A percentile compares a stretch with the other conserved stretches of the same genome.
These are phyloP conservation scores for Orthosia incerta DNA, from an alignment of 2,888 invertebrate genomes.

Conservation along the genomic window DNA sequence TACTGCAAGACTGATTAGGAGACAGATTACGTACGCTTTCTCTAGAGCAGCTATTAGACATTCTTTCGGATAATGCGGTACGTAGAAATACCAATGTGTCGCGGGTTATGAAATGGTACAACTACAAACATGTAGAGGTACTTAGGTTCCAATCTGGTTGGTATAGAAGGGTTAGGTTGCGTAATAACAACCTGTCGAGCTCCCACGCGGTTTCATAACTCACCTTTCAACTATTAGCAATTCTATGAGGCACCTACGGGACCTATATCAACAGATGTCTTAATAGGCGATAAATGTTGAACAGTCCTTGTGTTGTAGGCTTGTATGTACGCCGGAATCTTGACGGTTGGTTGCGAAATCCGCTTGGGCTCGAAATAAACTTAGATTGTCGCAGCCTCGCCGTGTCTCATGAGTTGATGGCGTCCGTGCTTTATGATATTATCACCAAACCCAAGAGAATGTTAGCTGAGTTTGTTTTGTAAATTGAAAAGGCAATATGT, in stretches of 20 bases:
- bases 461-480: slow-evolving; percentile 13
- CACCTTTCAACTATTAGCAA: slow-evolving; percentile 80
- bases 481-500: slow-evolving; percentile 11
- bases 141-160: slow-evolving; percentile 49
- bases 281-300: slow-evolving; percentile 58
- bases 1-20: slow-evolving; percentile 58
- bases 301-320: slow-evolving; percentile 25
- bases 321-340: slow-evolving; percentile 45
- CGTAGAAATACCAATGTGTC: slow-evolving; percentile 10
- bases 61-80: slow-evolving; percentile 31
- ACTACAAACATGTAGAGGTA: background rate
- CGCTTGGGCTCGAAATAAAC: slow-evolving; percentile 37
- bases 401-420: slow-evolving; percentile 40
- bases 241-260: slow-evolving; percentile 76
- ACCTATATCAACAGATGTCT: slow-evolving; percentile 59
- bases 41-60: slow-evolving; percentile 31
- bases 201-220: slow-evolving; percentile 79
- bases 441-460: slow-evolving; percentile 35
- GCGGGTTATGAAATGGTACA: slow-evolving; percentile 23
- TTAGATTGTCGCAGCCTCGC: slow-evolving; percentile 40
- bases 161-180: slow-evolving; percentile 68
- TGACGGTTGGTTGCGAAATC: slow-evolving; percentile 54
- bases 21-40: slow-evolving; percentile 56
- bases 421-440: slow-evolving; percentile 48
- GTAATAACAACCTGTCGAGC: slow-evolving; percentile 65